Base-by-base conservation (phyloP, 2,113 vertebrate species). In the Casuarius casuarius region DNA sequence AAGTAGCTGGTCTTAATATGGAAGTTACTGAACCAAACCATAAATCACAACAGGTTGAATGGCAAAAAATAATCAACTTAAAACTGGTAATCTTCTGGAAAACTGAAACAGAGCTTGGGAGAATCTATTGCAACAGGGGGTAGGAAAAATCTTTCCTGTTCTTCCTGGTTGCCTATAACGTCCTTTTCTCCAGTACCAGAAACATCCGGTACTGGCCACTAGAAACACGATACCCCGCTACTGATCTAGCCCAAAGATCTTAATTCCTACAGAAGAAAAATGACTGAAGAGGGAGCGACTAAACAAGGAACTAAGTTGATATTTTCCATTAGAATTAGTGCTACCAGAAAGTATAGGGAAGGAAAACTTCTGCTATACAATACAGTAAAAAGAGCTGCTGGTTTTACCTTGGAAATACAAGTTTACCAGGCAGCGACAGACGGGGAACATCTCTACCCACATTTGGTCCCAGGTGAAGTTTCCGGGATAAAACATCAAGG, bases 401-500 rank as follows among this genome's bases (percentile, higher is more conserved):
- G 18, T 66, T 96, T 95, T 98, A 99, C 99, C 99, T 99, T 49
- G 99, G 99, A 97, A 99, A 99, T 25, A 99, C 99, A 96, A 99
- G 98, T 97, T 99, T 99, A 68, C 99, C 99, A 29, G 99, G 99
- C 97, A 99, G 98, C 0, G 99, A 99, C 78, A 99, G 98, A 52
- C 99, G 99, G 68, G 99, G 99, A 75, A 99, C 99, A 9, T 99
- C 99, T 1, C 99, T 99, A 52, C 99, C 99, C 95, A 99, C 98
- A 4, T 98, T 99, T 10, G 99, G 99, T 46, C 99, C 99, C 94
- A 99, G 96, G 98, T 99, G 99, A 62, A 99, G 99, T 92, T 99
- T 99, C 97, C 99, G 98, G 62, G 99, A 99, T 52, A 99, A 97
- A 65, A 99, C 99, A 0, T 99, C 99, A 23, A 99, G 98, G 78